These are phyloP conservation scores for Cephus sareptanus DNA, from an alignment of 2,888 invertebrate species.

Conservation along the genomic window DNA sequence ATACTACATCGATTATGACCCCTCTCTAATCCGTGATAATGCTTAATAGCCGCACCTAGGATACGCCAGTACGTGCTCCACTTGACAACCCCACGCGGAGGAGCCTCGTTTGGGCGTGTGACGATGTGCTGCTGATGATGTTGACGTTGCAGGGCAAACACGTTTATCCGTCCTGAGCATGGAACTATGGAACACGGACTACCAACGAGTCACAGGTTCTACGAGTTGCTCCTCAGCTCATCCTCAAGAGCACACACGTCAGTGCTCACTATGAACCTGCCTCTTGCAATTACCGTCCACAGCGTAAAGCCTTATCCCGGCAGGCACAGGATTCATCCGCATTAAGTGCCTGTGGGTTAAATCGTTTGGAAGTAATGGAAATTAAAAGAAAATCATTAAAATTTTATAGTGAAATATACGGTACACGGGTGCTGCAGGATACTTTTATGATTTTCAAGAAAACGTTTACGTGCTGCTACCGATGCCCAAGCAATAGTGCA, in stretches of 20 bases:
- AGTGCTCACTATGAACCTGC: not conserved
- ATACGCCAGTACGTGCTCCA: not conserved
- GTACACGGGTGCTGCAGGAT: not conserved
- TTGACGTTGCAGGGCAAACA: not conserved
- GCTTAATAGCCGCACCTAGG: constrained; percentile 28
- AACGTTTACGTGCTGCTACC: not conserved
- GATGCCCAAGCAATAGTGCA: not conserved
- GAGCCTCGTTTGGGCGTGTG: not conserved
- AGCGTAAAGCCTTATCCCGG: not conserved
- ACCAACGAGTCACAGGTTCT: not conserved
- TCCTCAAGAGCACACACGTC: not conserved
- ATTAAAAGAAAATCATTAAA: not conserved
- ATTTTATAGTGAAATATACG: not conserved
- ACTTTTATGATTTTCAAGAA: not conserved
- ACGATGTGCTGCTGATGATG: not conserved
- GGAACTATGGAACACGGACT: not conserved
- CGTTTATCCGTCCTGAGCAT: not conserved
- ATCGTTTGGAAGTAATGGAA: not conserved
- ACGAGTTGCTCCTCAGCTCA: not conserved
- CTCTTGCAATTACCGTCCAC: not conserved
- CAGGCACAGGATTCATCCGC: not conserved
- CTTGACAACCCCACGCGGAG: not conserved
- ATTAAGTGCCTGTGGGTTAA: not conserved
- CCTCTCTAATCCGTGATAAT: constrained; percentile 27
- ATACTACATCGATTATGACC: constrained; percentile 36